phyloP scores from a whole-genome alignment of 1,140 invertebrate species.

The Tribolium castaneum region DNA sequence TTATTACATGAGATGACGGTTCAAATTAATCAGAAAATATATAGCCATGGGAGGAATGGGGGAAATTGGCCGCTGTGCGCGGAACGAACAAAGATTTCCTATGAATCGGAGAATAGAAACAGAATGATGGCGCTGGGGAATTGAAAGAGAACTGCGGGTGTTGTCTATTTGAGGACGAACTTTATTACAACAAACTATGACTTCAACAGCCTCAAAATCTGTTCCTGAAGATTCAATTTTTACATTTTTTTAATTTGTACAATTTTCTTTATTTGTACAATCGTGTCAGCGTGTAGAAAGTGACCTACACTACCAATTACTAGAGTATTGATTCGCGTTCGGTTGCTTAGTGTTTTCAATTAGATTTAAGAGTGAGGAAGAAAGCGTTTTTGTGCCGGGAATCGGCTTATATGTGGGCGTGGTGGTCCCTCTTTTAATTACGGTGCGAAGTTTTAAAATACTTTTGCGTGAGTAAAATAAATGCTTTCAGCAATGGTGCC shows the following conservation, averaged over 20 bases:
- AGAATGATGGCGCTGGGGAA: background rate
- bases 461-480: constrained; percentile 44
- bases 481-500: constrained; percentile 47
- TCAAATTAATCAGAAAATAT: constrained; percentile 50
- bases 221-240: too few relatives aligned
- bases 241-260: too few relatives aligned
- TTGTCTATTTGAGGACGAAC: background rate
- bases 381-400: too few relatives aligned
- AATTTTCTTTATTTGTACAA: too few relatives aligned
- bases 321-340: too few relatives aligned
- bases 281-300: too few relatives aligned
- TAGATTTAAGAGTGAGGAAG: too few relatives aligned
- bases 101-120: background rate
- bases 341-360: too few relatives aligned
- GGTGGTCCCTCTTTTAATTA: constrained; percentile 3
- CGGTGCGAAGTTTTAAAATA: constrained; percentile 16
- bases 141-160: background rate
- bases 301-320: too few relatives aligned
- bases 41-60: constrained; percentile 36
- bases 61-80: constrained; percentile 37
- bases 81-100: constrained; percentile 26
- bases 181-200: background rate
- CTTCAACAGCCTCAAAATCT: too few relatives aligned
- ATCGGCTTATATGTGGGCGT: background rate
- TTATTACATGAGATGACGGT: constrained; percentile 48